phyloP scores from a whole-genome alignment of 2,888 invertebrate species.

The Pseudoips prasinana region DNA sequence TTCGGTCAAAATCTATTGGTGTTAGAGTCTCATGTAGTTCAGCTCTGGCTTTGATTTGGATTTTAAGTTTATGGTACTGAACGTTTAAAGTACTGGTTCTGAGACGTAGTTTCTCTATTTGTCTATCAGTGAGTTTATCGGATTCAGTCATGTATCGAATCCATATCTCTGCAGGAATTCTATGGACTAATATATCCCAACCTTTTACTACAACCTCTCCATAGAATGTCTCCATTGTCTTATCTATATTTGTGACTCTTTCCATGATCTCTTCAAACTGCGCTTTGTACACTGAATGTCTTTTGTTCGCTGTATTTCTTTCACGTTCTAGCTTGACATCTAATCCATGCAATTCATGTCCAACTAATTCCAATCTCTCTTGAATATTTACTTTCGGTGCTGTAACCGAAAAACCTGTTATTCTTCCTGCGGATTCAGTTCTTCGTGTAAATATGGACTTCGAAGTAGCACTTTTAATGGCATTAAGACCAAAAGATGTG shows the following conservation, averaged over 20 bases:
- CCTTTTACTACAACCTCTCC: constrained; percentile 73
- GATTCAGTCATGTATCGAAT: constrained; percentile 82
- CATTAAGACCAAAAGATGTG: no score
- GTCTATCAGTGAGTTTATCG: constrained; percentile 73
- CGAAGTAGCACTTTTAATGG: not conserved
- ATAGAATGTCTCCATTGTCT: constrained; percentile 70
- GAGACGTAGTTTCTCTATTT: constrained; percentile 81
- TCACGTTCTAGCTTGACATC: constrained; percentile 45
- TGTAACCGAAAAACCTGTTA: constrained; percentile 47
- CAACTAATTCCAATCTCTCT: constrained; percentile 72
- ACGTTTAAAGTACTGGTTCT: constrained; percentile 77
- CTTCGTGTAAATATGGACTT: constrained; percentile 16
- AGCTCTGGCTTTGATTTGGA: constrained; percentile 75
- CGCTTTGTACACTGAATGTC: constrained; percentile 63
- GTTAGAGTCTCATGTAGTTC: constrained; percentile 81
- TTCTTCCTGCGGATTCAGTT: constrained; percentile 50
- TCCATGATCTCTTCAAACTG: constrained; percentile 79
- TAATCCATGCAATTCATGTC: constrained; percentile 69
- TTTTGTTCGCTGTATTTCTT: constrained; percentile 48
- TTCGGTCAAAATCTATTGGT: constrained; percentile 83
- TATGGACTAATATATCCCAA: constrained; percentile 79
- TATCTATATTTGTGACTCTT: constrained; percentile 68
- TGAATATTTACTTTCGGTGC: constrained; percentile 72
- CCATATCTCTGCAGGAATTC: constrained; percentile 83
- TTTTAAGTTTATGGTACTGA: constrained; percentile 74